phyloP scores from a whole-genome alignment of 2,888 invertebrate genomes.

The Rhamnusium bicolor region DNA sequence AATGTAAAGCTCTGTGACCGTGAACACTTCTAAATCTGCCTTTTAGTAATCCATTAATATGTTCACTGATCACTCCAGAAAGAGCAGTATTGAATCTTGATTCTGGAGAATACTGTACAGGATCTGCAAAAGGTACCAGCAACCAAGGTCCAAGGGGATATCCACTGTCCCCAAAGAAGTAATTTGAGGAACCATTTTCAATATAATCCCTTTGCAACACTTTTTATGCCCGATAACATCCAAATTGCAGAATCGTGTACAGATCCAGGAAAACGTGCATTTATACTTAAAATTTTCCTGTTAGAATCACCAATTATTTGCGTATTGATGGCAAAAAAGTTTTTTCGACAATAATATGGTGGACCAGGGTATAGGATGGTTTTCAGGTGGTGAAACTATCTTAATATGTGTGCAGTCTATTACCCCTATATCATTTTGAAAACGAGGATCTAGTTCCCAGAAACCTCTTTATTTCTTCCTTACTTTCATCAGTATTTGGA shows the following conservation, averaged over 20 bases:
- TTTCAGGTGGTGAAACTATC: conserved; percentile 26
- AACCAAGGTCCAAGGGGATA: conserved; percentile 11
- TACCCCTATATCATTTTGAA: conserved; percentile 14
- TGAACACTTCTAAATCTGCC: neutral
- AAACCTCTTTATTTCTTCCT: neutral
- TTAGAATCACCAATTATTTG: conserved; percentile 26
- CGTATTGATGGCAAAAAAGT: conserved; percentile 34
- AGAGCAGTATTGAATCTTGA: neutral
- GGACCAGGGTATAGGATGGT: conserved; percentile 32
- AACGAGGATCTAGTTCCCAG: neutral
- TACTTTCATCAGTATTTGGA: neutral
- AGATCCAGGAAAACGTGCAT: conserved; percentile 10
- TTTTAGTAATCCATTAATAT: neutral
- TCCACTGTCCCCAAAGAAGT: conserved; percentile 1
- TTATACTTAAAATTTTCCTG: conserved; percentile 8
- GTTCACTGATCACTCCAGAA: neutral
- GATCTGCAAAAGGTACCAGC: neutral
- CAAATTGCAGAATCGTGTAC: conserved; percentile 19
- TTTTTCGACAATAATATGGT: conserved; percentile 34
- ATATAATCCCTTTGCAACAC: neutral
- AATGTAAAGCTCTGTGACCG: neutral
- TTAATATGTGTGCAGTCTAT: conserved; percentile 29
- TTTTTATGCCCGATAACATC: conserved; percentile 6
- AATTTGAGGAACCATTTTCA: neutral
- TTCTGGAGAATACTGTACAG: neutral